phyloP scores from a whole-genome alignment of 2,888 invertebrate genomes.

The Euclidia mi region DNA sequence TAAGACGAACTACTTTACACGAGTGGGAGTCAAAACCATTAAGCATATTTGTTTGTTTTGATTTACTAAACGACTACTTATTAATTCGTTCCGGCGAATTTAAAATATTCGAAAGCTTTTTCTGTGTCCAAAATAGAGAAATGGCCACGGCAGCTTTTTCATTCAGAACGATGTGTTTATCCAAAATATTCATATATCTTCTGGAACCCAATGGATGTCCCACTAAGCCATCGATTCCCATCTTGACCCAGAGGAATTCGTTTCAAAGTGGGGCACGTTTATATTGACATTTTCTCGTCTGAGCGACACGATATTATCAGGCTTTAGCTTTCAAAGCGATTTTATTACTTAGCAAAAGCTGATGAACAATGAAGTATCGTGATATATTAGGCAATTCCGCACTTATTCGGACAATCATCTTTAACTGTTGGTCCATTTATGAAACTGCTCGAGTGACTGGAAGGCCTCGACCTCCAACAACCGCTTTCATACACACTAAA shows the following conservation, averaged over 20 bases:
- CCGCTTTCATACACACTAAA: constrained; percentile 65
- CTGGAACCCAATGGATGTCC: constrained; percentile 31
- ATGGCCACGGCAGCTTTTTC: neutral
- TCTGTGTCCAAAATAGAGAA: neutral
- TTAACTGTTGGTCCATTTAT: constrained; percentile 65
- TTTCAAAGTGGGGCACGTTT: constrained; percentile 26
- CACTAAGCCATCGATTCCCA: constrained; percentile 22
- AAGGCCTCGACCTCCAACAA: constrained; percentile 65
- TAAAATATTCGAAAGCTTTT: constrained; percentile 26
- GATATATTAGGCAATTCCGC: constrained; percentile 49
- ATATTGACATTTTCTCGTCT: constrained; percentile 34
- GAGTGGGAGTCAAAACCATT: constrained; percentile 35
- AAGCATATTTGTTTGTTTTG: constrained; percentile 39
- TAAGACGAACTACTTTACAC: constrained; percentile 32
- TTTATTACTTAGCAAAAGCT: constrained; percentile 34
- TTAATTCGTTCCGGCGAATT: constrained; percentile 33
- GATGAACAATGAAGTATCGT: constrained; percentile 33
- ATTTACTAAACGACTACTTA: constrained; percentile 35
- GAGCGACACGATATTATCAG: constrained; percentile 31
- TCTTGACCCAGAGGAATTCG: constrained; percentile 35
- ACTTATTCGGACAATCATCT: constrained; percentile 66
- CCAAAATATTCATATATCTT: constrained; percentile 26
- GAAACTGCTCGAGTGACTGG: constrained; percentile 63
- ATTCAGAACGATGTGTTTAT: constrained; percentile 13
- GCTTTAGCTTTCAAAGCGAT: constrained; percentile 32